Evolutionary conservation across 2,888 invertebrate genomes (phyloP).

Genomic region (Dromius quadrimaculatus): DNA sequence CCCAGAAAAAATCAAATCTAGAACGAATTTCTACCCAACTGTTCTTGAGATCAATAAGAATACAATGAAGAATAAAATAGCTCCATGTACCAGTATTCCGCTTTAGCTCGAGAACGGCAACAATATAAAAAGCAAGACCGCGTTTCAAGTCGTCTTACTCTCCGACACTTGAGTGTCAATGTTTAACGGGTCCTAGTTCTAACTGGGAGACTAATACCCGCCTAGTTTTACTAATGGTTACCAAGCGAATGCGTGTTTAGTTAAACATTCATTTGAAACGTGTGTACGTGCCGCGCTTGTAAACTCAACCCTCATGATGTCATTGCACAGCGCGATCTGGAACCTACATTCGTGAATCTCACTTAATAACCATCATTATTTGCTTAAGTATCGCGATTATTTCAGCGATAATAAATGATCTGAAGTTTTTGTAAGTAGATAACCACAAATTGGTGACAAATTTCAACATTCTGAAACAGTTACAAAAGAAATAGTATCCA

Average conservation of each 20-base stretch:
- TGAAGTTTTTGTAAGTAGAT: not conserved
- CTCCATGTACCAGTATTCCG: no score
- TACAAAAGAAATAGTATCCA: no score
- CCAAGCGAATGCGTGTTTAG: slow-evolving; percentile 48
- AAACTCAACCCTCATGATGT: no score
- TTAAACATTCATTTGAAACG: slow-evolving; percentile 50
- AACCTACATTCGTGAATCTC: slow-evolving; percentile 29
- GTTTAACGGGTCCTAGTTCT: slow-evolving; percentile 26
- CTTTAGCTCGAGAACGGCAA: not conserved
- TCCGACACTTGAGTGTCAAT: slow-evolving; percentile 26
- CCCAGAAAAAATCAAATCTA: no score
- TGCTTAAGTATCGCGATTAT: slow-evolving; percentile 29
- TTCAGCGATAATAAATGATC: slow-evolving; percentile 1
- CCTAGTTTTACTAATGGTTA: slow-evolving; percentile 47
- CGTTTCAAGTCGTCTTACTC: slow-evolving; percentile 14
- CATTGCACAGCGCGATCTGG: not conserved
- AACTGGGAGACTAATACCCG: slow-evolving; percentile 39
- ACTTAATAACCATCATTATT: slow-evolving; percentile 48
- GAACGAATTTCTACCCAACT: no score
- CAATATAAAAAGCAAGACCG: not conserved
- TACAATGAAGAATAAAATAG: no score
- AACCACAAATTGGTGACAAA: slow-evolving; percentile 12
- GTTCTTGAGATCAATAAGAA: no score
- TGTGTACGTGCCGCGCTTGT: slow-evolving; percentile 42
- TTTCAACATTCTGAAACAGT: no score